phyloP scores from a whole-genome alignment of 2,113 vertebrate species.

The Delphinus delphis region DNA sequence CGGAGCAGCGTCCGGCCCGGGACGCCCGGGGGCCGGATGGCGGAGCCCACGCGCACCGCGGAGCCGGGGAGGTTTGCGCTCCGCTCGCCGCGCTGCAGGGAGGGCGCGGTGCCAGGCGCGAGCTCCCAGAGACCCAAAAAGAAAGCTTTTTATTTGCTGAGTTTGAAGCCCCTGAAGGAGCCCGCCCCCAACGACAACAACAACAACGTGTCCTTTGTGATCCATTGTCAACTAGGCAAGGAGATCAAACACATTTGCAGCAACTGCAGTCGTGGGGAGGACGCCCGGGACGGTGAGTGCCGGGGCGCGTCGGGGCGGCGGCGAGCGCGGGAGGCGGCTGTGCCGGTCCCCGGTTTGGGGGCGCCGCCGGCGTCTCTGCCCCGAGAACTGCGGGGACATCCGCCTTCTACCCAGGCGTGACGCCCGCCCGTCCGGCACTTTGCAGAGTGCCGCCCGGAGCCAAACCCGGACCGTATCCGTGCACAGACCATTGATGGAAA shows the following conservation, averaged over 20 bases:
- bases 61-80: conserved; percentile 84
- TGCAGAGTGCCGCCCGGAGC: conserved; percentile 10
- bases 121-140: conserved; percentile 89
- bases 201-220: conserved; percentile 95
- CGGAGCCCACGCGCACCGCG: conserved; percentile 86
- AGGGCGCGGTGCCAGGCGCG: conserved; percentile 81
- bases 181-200: conserved; percentile 87
- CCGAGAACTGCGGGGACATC: background rate
- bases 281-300: conserved; percentile 95
- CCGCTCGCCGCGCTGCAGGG: conserved; percentile 84
- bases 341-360: background rate
- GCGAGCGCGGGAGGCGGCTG: conserved; percentile 19
- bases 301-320: conserved; percentile 63
- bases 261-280: conserved; percentile 97
- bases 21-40: conserved; percentile 82
- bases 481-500: background rate
- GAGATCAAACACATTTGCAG: conserved; percentile 99
- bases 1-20: conserved; percentile 66
- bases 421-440: background rate
- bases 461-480: background rate
- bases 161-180: conserved; percentile 94
- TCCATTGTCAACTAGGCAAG: conserved; percentile 97
- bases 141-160: conserved; percentile 94
- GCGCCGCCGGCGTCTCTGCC: background rate
- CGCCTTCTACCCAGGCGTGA: background rate